These are phyloP conservation scores for Eilema caniola DNA, from an alignment of 2,888 invertebrate genomes.

Conservation along the genomic window DNA sequence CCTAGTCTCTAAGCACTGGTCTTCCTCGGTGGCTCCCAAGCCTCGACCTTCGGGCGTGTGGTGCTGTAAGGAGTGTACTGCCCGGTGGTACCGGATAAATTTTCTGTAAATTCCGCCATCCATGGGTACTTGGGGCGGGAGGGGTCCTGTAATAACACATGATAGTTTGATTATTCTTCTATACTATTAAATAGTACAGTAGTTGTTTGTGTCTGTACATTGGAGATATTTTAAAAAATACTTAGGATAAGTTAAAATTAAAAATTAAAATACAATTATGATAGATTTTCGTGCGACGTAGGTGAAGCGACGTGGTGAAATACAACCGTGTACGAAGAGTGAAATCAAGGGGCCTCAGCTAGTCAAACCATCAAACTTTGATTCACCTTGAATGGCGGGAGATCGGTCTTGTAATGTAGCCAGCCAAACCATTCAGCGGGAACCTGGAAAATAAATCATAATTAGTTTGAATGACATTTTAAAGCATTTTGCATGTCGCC, in stretches of 20 bases:
- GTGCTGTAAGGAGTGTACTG: conserved; percentile 98
- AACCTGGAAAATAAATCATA: conserved; percentile 89
- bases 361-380: no score
- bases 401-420: conserved; percentile 96
- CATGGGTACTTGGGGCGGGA: conserved; percentile 93
- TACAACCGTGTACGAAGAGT: no score
- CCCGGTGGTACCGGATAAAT: conserved; percentile 92
- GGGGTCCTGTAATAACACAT: conserved; percentile 86
- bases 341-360: no score
- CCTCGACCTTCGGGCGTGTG: conserved; percentile 93
- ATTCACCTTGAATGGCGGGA: conserved; percentile 76
- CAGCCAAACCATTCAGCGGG: conserved; percentile 99
- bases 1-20: conserved; percentile 20
- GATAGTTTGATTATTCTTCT: neutral
- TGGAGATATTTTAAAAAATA: no score
- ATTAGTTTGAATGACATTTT: neutral
- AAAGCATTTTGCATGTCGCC: no score
- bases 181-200: no score
- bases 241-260: no score
- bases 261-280: no score
- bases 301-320: no score
- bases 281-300: no score
- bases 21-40: conserved; percentile 90
- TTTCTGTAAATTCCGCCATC: conserved; percentile 95
- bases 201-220: no score